Evolutionary conservation across 2,888 invertebrate genomes (phyloP).

Genomic region (Digitonthophagus gazella): DNA sequence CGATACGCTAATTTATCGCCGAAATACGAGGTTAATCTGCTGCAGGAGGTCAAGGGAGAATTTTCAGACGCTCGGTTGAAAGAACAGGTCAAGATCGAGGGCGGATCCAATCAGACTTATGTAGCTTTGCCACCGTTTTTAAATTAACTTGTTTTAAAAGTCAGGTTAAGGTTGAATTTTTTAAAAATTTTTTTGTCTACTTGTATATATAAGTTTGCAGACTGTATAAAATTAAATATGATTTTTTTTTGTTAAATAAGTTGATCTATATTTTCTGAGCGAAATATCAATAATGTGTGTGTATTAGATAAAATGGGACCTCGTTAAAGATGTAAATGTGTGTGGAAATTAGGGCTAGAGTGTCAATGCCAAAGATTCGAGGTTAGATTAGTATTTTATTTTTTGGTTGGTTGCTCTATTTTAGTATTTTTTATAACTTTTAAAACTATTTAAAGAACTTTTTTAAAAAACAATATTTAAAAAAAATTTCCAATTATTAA

Average conservation of each 20-base stretch:
- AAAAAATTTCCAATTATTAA: too few species aligned
- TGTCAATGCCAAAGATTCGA: background rate
- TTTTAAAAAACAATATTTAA: too few species aligned
- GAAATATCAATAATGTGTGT: background rate
- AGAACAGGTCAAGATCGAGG: slow-evolving; percentile 46
- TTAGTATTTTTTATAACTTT: background rate
- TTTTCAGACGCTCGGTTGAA: slow-evolving; percentile 45
- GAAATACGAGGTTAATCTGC: slow-evolving; percentile 59
- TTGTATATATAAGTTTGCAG: background rate
- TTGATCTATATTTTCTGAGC: too few species aligned
- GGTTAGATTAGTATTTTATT: background rate
- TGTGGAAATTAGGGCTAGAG: background rate
- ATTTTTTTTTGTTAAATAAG: background rate
- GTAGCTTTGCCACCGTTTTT: slow-evolving; percentile 76
- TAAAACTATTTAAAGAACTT: too few species aligned
- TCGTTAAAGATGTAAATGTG: background rate
- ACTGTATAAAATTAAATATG: background rate
- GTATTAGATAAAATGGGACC: background rate
- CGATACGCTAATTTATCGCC: slow-evolving; percentile 62
- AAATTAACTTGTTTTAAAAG: slow-evolving; percentile 55
- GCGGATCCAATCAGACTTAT: slow-evolving; percentile 58
- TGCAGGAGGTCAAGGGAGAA: slow-evolving; percentile 55
- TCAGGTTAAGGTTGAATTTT: background rate
- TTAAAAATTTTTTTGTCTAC: background rate
- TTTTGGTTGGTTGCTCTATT: background rate